phyloP scores from a whole-genome alignment of 2,113 vertebrate genomes.

The Garra rufa region DNA sequence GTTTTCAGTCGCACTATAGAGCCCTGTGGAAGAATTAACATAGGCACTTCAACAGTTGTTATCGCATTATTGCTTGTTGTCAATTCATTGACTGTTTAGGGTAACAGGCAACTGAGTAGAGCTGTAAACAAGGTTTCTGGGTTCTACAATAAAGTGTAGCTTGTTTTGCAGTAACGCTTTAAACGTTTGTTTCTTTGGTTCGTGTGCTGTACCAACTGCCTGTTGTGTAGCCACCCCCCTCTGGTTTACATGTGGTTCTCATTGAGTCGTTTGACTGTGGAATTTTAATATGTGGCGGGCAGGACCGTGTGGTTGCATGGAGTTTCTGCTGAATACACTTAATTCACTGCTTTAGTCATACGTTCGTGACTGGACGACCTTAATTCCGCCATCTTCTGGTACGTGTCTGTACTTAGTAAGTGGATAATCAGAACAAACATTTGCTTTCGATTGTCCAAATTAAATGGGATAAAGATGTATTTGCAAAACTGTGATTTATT shows the following conservation, averaged over 20 bases:
- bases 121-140: not conserved
- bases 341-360: not conserved
- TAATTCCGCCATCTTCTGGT: not conserved
- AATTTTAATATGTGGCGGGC: constrained; percentile 54
- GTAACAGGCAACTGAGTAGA: not conserved
- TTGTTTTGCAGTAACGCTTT: not conserved
- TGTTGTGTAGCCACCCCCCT: constrained; percentile 32
- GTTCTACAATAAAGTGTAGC: not conserved
- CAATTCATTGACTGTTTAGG: not conserved
- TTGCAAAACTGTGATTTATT: not conserved
- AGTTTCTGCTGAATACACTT: constrained; percentile 36
- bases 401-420: not conserved
- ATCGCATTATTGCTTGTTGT: not conserved
- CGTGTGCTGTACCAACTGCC: constrained; percentile 5
- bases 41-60: not conserved
- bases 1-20: too few species aligned
- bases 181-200: not conserved
- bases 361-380: not conserved
- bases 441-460: not conserved
- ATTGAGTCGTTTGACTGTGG: constrained; percentile 56
- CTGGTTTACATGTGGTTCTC: constrained; percentile 59
- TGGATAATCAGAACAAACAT: not conserved
- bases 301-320: constrained; percentile 38
- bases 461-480: not conserved
- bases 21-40: not conserved